phyloP scores from a whole-genome alignment of 2,113 vertebrate species.

The Dasypus novemcinctus region DNA sequence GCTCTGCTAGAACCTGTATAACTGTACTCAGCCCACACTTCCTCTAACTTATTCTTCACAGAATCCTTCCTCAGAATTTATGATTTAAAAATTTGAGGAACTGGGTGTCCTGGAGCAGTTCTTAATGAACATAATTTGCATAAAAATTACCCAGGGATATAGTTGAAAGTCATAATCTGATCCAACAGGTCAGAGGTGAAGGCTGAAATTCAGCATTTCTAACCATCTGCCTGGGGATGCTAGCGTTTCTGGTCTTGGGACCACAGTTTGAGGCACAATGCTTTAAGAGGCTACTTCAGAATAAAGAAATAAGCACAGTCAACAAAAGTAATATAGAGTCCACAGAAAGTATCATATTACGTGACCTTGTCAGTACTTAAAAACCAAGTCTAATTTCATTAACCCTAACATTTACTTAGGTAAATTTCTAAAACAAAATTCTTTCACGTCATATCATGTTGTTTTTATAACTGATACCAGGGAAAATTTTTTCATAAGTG shows the following conservation, averaged over 20 bases:
- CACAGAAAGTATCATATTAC: too few species aligned
- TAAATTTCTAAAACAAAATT: too few species aligned
- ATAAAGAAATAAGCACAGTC: too few species aligned
- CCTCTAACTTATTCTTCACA: background rate
- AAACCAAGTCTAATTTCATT: too few species aligned
- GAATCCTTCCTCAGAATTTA: background rate
- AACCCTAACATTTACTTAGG: too few species aligned
- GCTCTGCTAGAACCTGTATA: background rate
- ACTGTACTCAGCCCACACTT: background rate
- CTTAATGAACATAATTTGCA: background rate
- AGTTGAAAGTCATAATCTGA: background rate
- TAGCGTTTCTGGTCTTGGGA: background rate
- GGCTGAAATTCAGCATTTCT: background rate
- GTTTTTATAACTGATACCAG: too few species aligned
- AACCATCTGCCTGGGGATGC: background rate
- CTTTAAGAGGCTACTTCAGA: too few species aligned
- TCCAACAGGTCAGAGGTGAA: background rate
- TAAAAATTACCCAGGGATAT: background rate
- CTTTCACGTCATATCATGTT: too few species aligned
- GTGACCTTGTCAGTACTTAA: too few species aligned
- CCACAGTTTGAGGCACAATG: background rate
- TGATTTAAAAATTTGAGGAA: conserved; percentile 4
- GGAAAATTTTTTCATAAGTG: too few species aligned
- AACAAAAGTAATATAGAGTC: too few species aligned
- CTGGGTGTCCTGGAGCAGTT: background rate